Percentiles rank a stretch among this genome's conserved stretches.
Evolutionary conservation across 2,797 vertebrate genomes (phyloP).

Genomic region (Agapornis canus): DNA sequence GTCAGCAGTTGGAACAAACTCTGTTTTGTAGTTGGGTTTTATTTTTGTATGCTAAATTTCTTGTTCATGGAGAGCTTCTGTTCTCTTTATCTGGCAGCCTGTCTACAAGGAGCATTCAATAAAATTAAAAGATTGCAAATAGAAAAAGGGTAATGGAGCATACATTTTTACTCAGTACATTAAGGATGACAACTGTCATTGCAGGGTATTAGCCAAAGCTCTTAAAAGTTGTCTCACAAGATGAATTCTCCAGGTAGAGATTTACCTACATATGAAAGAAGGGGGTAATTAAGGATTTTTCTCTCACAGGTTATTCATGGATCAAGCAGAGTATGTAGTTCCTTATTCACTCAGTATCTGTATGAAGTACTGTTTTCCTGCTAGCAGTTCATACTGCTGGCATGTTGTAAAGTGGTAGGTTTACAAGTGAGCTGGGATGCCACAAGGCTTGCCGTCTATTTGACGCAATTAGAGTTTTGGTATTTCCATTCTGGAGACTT

Average conservation of each 20-base stretch:
- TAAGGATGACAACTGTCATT: neutral
- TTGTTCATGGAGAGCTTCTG: neutral
- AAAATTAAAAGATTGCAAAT: neutral
- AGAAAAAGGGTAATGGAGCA: neutral
- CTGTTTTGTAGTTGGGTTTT: conserved; percentile 16
- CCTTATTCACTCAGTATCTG: neutral
- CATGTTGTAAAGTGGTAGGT: neutral
- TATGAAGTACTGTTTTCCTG: neutral
- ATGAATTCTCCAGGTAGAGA: neutral
- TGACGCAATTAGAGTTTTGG: neutral
- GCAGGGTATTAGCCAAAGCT: neutral
- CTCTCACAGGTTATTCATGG: neutral
- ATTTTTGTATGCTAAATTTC: neutral
- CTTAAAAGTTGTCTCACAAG: neutral
- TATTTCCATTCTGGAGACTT: conserved; percentile 10
- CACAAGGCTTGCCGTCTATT: neutral
- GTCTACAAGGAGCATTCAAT: neutral
- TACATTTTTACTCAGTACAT: neutral
- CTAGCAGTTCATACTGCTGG: neutral
- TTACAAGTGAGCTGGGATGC: conserved; percentile 4
- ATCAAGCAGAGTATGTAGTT: neutral
- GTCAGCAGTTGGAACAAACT: conserved; percentile 22
- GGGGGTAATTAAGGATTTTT: neutral
- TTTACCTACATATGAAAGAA: neutral
- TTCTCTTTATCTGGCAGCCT: neutral